phyloP scores from a whole-genome alignment of 2,113 vertebrate genomes.

The Anoura caudifer region DNA sequence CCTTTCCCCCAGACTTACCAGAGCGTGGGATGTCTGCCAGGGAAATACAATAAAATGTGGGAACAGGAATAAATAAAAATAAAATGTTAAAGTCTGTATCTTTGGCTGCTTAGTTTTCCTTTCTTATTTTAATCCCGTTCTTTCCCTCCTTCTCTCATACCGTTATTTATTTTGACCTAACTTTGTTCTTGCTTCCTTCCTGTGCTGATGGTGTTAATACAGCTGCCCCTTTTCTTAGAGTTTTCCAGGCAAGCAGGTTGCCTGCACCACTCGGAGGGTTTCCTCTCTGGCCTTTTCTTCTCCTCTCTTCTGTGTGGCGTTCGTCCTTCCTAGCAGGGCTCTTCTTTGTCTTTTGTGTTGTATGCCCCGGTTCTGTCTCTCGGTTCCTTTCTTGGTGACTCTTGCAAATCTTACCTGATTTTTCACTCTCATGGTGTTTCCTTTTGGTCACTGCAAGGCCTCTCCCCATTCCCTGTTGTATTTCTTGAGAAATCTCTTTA shows the following conservation, averaged over 20 bases:
- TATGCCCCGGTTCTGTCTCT: neutral
- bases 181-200: neutral
- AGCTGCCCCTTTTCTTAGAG: neutral
- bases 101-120: neutral
- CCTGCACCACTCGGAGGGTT: neutral
- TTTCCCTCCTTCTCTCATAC: neutral
- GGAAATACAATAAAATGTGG: conserved; percentile 63
- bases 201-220: neutral
- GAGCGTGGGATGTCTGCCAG: conserved; percentile 52
- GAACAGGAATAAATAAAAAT: conserved; percentile 66
- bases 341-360: neutral
- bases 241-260: neutral
- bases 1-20: neutral
- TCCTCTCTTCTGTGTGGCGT: neutral
- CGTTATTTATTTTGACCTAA: neutral
- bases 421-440: neutral
- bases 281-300: neutral
- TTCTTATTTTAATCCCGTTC: neutral
- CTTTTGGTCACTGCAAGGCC: neutral
- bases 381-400: neutral
- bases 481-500: conserved; percentile 15
- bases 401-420: neutral
- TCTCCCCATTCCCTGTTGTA: no score
- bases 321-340: neutral
- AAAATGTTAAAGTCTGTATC: neutral